Percentiles rank a stretch among this genome's conserved stretches.
These are phyloP conservation scores for Magallana ariakensis DNA, from an alignment of 1,140 invertebrate genomes.

Conservation along the genomic window DNA sequence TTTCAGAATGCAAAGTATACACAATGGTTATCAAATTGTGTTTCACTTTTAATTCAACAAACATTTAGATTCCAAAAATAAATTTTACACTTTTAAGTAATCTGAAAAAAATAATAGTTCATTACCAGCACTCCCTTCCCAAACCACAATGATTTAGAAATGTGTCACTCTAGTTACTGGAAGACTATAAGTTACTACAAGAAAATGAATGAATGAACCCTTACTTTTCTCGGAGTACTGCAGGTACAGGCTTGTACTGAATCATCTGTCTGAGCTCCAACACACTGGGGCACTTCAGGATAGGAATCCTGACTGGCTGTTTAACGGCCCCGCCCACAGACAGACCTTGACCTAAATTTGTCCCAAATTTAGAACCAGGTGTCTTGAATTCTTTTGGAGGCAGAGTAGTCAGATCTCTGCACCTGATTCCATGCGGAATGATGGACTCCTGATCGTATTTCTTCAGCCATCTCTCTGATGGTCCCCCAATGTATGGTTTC, in stretches of 20 bases:
- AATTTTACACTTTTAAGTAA: too few species aligned
- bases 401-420: constrained; percentile 75
- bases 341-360: constrained; percentile 75
- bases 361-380: constrained; percentile 76
- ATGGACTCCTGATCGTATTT: constrained; percentile 77
- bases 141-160: too few species aligned
- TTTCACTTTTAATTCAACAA: too few species aligned
- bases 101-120: too few species aligned
- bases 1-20: too few species aligned
- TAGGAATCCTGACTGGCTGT: constrained; percentile 59
- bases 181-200: too few species aligned
- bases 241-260: constrained; percentile 76
- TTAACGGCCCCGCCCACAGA: constrained; percentile 70
- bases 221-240: constrained; percentile 69
- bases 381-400: constrained; percentile 76
- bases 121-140: too few species aligned
- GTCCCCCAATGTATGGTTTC: constrained; percentile 72
- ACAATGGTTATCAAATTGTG: too few species aligned
- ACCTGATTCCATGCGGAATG: constrained; percentile 75
- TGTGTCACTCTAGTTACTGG: too few species aligned
- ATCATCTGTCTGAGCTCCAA: constrained; percentile 77
- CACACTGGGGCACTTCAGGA: constrained; percentile 74
- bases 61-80: too few species aligned
- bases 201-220: constrained; percentile 28
- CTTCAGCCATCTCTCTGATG: constrained; percentile 76